Conservation (phyloP, 2,888 invertebrate species). For the Hydrotaea cyrtoneurina region DNA sequence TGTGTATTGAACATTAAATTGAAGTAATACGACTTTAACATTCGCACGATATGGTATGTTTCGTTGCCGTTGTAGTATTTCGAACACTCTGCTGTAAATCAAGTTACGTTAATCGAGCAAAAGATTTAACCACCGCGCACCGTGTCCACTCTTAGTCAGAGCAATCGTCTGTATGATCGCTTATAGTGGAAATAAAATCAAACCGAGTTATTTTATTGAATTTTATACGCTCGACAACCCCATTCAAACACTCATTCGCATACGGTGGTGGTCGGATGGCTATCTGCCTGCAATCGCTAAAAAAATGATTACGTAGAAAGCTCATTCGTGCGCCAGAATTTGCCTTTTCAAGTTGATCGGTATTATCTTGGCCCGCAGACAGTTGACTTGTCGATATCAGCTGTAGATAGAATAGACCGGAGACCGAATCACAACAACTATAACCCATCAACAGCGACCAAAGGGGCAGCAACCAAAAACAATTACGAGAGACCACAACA, state of each 20-base stretch:
- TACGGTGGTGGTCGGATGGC: background rate
- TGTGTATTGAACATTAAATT: no score
- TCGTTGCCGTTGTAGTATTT: conserved; percentile 5
- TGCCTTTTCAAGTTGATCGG: conserved; percentile 26
- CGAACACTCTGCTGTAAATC: background rate
- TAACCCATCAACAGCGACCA: background rate
- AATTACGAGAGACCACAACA: background rate
- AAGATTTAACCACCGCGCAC: background rate
- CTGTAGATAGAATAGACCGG: conserved; percentile 54
- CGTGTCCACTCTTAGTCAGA: conserved; percentile 35
- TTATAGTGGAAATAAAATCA: conserved; percentile 44
- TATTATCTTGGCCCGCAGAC: conserved; percentile 63
- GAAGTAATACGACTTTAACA: background rate
- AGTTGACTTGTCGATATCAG: conserved; percentile 59
- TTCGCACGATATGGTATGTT: background rate
- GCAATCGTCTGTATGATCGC: conserved; percentile 53
- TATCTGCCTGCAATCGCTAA: conserved; percentile 8
- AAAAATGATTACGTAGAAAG: conserved; percentile 14
- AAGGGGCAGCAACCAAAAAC: background rate
- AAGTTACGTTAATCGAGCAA: background rate
- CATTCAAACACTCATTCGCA: background rate
- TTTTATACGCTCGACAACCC: conserved; percentile 28
- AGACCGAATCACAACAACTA: conserved; percentile 41
- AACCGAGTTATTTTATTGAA: conserved; percentile 48
- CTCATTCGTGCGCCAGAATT: conserved; percentile 12